Percentiles rank a stretch among this genome's conserved stretches.
Conservation (phyloP, 2,888 invertebrate genomes). For the Cylindroiulus punctatus region DNA sequence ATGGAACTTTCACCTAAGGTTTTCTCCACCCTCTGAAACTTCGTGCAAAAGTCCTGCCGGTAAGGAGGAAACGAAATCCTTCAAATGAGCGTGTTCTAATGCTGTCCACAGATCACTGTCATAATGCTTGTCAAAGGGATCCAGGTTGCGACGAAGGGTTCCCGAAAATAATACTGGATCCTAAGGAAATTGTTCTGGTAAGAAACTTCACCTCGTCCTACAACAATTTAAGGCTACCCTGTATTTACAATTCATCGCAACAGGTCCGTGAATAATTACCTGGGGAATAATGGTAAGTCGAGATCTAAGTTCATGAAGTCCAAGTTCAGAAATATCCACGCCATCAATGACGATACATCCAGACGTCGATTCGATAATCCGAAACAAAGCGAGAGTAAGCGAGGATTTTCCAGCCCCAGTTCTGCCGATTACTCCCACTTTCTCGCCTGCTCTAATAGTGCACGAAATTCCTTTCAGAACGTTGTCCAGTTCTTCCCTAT, state of each 20-base stretch:
- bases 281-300: conserved; percentile 66
- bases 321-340: conserved; percentile 81
- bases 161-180: conserved; percentile 96
- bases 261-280: conserved; percentile 60
- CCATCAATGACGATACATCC: conserved; percentile 87
- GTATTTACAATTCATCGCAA: not conserved
- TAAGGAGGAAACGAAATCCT: conserved; percentile 81
- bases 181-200: conserved; percentile 65
- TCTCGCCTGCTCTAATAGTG: conserved; percentile 82
- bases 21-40: conserved; percentile 91
- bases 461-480: conserved; percentile 84
- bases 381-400: conserved; percentile 85
- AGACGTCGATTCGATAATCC: conserved; percentile 85
- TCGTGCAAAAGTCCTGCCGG: conserved; percentile 81
- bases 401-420: conserved; percentile 81
- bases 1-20: conserved; percentile 68
- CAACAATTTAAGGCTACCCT: not conserved
- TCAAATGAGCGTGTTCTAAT: conserved; percentile 88
- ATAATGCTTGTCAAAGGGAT: conserved; percentile 81
- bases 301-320: conserved; percentile 68
- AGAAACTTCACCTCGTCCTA: not conserved
- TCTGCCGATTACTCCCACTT: conserved; percentile 64
- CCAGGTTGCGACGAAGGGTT: conserved; percentile 87
- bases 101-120: conserved; percentile 90
- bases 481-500: conserved; percentile 62